These are phyloP conservation scores for Phrynosoma platyrhinos DNA, from an alignment of 2,113 vertebrate species.

Conservation along the genomic window DNA sequence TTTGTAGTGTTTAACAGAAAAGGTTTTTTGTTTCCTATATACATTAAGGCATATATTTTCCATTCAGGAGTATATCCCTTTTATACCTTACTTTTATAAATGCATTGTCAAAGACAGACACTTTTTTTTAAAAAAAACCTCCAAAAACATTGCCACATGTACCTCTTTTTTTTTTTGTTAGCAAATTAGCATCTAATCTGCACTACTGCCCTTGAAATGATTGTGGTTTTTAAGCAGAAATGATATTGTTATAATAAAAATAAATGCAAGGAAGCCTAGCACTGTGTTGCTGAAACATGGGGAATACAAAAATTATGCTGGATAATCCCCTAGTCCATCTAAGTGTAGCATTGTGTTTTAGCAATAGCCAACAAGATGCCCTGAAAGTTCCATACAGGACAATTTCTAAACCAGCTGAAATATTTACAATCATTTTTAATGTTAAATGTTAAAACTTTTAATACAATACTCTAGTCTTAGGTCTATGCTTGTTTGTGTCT, in stretches of 20 bases:
- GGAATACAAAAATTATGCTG: background rate
- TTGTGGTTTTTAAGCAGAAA: background rate
- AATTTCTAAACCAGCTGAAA: background rate
- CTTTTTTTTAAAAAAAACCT: background rate
- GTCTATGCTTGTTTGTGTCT: too few relatives aligned
- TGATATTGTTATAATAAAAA: constrained; percentile 7
- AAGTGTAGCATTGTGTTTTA: background rate
- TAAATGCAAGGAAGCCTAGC: background rate
- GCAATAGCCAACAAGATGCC: background rate
- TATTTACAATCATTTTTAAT: background rate
- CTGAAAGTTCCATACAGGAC: background rate
- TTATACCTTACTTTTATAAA: background rate
- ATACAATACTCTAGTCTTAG: background rate
- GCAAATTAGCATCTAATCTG: background rate
- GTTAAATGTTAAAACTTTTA: background rate
- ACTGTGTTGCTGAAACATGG: background rate
- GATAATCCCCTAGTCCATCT: background rate
- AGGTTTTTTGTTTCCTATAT: background rate
- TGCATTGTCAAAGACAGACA: background rate
- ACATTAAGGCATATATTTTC: background rate
- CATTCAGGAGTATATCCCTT: background rate
- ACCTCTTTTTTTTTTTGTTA: background rate
- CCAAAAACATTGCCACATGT: background rate
- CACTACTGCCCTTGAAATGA: background rate
- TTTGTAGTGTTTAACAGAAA: background rate